Conservation (phyloP, 2,888 invertebrate genomes). For the Zaprionus lineosus region DNA sequence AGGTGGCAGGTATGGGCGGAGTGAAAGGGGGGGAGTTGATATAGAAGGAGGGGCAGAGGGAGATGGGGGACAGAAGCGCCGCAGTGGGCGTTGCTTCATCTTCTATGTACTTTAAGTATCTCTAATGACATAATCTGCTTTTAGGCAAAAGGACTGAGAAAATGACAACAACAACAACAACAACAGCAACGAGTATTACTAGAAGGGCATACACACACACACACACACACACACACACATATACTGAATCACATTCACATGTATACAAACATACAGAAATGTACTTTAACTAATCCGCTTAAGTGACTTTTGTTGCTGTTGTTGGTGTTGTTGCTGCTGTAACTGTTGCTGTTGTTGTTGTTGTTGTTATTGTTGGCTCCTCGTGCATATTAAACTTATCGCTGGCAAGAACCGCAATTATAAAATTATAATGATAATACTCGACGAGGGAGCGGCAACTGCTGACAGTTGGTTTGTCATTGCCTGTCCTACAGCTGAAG, state of each 20-base stretch:
- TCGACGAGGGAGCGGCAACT: slow-evolving; percentile 72
- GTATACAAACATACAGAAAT: slow-evolving; percentile 41
- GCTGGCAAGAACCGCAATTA: slow-evolving; percentile 74
- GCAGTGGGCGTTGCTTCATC: background rate
- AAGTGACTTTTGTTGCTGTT: slow-evolving; percentile 70
- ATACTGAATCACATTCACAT: background rate
- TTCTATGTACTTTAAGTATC: slow-evolving; percentile 46
- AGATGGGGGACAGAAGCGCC: no score
- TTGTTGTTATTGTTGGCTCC: slow-evolving; percentile 24
- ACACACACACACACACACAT: slow-evolving; percentile 20
- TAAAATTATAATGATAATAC: slow-evolving; percentile 78
- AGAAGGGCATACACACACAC: background rate
- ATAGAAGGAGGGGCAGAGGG: no score
- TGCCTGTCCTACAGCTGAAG: slow-evolving; percentile 44
- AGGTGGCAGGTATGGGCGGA: no score
- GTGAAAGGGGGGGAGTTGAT: no score
- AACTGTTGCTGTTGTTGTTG: slow-evolving; percentile 23
- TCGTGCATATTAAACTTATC: slow-evolving; percentile 76
- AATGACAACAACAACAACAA: slow-evolving; percentile 12
- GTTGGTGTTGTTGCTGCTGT: slow-evolving; percentile 26
- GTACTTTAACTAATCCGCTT: slow-evolving; percentile 75
- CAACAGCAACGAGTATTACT: background rate
- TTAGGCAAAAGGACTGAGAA: slow-evolving; percentile 55
- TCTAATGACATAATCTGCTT: slow-evolving; percentile 77
- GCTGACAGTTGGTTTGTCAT: slow-evolving; percentile 76